Evolutionary conservation across 2,888 invertebrate species (phyloP).

Genomic region (Eurytoma californica): DNA sequence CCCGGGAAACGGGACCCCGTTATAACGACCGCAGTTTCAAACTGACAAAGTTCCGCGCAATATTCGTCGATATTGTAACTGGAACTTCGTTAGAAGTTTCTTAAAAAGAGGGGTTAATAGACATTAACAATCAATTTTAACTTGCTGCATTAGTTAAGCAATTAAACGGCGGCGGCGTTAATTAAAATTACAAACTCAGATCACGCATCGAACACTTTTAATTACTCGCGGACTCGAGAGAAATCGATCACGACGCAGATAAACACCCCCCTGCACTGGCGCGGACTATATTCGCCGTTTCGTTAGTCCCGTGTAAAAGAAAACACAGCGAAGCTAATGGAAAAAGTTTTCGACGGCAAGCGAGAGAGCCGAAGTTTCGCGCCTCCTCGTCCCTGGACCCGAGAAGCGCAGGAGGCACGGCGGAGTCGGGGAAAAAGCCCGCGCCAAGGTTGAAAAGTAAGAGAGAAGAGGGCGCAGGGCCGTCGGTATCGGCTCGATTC

Average conservation of each 20-base stretch:
- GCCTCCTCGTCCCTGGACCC: neutral
- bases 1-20: too few relatives aligned
- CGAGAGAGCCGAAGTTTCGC: constrained; percentile 28
- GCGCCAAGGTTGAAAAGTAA: too few relatives aligned
- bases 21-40: too few relatives aligned
- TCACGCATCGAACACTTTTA: neutral
- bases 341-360: constrained; percentile 52
- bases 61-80: too few relatives aligned
- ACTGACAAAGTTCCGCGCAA: too few relatives aligned
- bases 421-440: neutral
- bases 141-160: too few relatives aligned
- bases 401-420: neutral
- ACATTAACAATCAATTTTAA: too few relatives aligned
- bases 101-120: too few relatives aligned
- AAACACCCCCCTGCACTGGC: too few relatives aligned
- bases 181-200: neutral
- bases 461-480: too few relatives aligned
- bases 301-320: constrained; percentile 32
- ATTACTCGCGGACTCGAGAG: neutral
- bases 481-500: too few relatives aligned
- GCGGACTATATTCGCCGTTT: constrained; percentile 1
- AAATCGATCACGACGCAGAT: constrained; percentile 12
- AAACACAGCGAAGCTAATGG: constrained; percentile 53
- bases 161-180: neutral
- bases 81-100: too few relatives aligned